phyloP scores from a whole-genome alignment of 2,113 vertebrate genomes.

The Toxostoma redivivum region DNA sequence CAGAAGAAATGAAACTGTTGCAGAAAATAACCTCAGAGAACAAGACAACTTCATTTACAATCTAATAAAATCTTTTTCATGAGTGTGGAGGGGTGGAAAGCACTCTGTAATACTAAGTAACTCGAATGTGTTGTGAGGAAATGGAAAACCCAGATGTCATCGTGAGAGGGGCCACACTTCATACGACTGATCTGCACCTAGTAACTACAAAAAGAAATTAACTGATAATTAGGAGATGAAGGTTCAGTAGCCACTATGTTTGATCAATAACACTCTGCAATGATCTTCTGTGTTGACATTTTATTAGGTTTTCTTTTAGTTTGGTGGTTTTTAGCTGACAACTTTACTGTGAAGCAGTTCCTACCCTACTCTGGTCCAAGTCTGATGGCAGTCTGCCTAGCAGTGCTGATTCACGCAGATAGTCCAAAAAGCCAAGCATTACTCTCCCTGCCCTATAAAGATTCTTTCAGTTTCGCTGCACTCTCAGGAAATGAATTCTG shows the following conservation, averaged over 20 bases:
- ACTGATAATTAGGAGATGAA: background rate
- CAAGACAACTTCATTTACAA: slow-evolving; percentile 39
- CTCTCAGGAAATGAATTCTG: background rate
- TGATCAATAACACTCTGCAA: background rate
- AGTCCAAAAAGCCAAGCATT: background rate
- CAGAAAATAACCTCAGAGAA: slow-evolving; percentile 34
- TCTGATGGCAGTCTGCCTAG: slow-evolving; percentile 9
- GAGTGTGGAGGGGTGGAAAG: background rate
- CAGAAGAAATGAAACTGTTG: slow-evolving; percentile 3
- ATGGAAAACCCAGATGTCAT: background rate
- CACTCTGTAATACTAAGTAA: background rate
- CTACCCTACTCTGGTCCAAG: background rate
- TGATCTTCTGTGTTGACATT: background rate
- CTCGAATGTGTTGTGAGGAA: background rate
- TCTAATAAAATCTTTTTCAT: slow-evolving; percentile 32
- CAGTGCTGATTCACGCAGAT: background rate
- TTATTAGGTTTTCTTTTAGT: background rate
- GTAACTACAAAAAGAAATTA: background rate
- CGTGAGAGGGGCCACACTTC: background rate
- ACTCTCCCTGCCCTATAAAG: background rate
- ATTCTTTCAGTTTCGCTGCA: background rate
- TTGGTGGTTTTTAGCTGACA: background rate
- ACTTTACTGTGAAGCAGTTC: background rate
- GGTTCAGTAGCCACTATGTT: background rate
- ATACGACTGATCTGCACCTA: background rate